phyloP scores from a whole-genome alignment of 92 coral and sea anemone species.

The Epizoanthus rinbou region DNA sequence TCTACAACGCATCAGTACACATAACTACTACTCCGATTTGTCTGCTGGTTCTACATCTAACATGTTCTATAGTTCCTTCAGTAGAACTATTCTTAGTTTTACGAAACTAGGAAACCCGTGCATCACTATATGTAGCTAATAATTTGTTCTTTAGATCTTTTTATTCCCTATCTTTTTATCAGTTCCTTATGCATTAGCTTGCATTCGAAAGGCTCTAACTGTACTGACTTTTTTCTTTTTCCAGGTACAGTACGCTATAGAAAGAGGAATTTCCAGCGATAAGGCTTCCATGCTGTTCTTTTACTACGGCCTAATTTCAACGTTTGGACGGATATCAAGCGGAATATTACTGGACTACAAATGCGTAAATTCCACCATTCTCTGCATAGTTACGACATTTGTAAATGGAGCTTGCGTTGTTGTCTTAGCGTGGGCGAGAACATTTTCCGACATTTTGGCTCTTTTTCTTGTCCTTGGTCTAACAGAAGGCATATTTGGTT shows the following conservation, averaged over 20 bases:
- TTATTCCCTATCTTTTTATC: too few species aligned
- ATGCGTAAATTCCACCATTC: background rate
- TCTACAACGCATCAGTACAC: constrained; percentile 11
- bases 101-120: too few species aligned
- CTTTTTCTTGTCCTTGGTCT: constrained; percentile 30
- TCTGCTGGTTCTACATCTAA: too few species aligned
- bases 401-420: constrained; percentile 19
- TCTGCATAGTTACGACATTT: constrained; percentile 1
- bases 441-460: constrained; percentile 9
- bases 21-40: background rate
- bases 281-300: constrained; percentile 28
- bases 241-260: constrained; percentile 32
- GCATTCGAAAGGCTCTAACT: too few species aligned
- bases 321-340: constrained; percentile 18
- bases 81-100: too few species aligned
- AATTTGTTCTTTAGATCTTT: too few species aligned
- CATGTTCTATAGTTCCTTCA: too few species aligned
- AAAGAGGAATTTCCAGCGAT: constrained; percentile 28
- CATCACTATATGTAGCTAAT: too few species aligned
- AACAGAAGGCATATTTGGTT: constrained; percentile 10
- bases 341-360: constrained; percentile 26
- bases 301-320: constrained; percentile 20
- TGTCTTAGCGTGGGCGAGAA: constrained; percentile 13
- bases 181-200: too few species aligned
- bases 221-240: background rate